phyloP scores from a whole-genome alignment of 2,113 vertebrate species.

The Anguilla japonica region DNA sequence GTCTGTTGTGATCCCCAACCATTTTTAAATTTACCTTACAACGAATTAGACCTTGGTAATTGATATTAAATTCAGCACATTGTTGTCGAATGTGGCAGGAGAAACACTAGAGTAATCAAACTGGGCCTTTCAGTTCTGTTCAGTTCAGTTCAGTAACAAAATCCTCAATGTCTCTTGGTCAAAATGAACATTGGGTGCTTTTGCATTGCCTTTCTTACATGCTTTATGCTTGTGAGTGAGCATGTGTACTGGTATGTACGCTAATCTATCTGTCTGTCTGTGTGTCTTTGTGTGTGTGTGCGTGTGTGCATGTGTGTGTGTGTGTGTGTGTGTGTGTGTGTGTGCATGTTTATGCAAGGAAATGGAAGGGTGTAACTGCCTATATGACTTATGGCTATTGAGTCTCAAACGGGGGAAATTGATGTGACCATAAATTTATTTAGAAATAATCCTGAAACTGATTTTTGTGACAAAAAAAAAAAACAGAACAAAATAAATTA shows the following conservation, averaged over 20 bases:
- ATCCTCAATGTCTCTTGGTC: not conserved
- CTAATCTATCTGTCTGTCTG: too few relatives aligned
- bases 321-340: conserved; percentile 6
- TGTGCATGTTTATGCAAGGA: not conserved
- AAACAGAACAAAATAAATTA: too few relatives aligned
- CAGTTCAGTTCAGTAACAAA: not conserved
- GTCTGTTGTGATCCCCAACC: not conserved
- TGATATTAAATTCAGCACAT: not conserved
- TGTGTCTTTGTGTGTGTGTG: not conserved
- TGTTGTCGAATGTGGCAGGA: not conserved
- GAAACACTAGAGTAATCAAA: not conserved
- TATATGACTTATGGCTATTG: too few relatives aligned
- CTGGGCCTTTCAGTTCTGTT: not conserved
- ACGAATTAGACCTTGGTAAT: not conserved
- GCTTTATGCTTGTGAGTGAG: too few relatives aligned
- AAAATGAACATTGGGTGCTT: too few relatives aligned
- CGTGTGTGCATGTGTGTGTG: conserved; percentile 4
- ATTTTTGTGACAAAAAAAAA: not conserved
- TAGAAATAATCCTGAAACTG: not conserved
- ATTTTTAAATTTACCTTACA: not conserved
- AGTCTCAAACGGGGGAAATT: too few relatives aligned
- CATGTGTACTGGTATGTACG: too few relatives aligned
- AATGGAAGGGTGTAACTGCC: not conserved
- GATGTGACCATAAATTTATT: not conserved
- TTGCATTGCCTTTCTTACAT: too few relatives aligned